Base-by-base conservation (phyloP, 2,888 invertebrate species). In the Drosophila peninsularis region DNA sequence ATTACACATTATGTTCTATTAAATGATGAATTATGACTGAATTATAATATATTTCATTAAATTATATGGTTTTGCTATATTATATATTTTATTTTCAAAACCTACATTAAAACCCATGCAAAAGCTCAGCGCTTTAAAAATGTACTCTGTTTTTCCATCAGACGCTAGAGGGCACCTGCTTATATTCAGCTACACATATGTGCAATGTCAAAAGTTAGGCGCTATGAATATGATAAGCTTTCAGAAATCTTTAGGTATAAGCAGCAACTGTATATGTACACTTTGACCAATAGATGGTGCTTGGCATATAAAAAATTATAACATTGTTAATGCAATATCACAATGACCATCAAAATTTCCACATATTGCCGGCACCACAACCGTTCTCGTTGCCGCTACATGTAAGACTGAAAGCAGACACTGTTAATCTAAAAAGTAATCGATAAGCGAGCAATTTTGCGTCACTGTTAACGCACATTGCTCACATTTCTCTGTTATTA, bases 131-230 rank as follows among this genome's bases (percentile, higher is more conserved):
- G 41, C 19, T 62, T 36, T 57, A 9, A 7, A 0, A 0, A 10
- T 1, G 1, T 3, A 0, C 6, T 1, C 0, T 5, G 21, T 0
- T 37, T 6, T 6, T 14, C 13, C 7, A 32, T 9, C 1, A 3
- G 3, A 0, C 50, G 17, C 27, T 14, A 14, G 41, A 9, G 3
- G 11, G 21, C 30, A 10, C 3, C 14, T 14, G 1, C 5, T 19
- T n/a, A 0, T 39, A 10, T 21, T 21, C 4, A 3, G 7, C 3
- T 6, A 2, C 13, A 17, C 6, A 19, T 7, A 0, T 27, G 1
- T 1, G 1, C 4, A 5, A 2, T n/a, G 19, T 30, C 10, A 21
- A 54, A 21, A 32, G 21, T 21, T 54, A 13, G 14, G 0, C 1
- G 41, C 5, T 30, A 19, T 30, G 21, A 14, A 30, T 7, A 34